Percentiles rank a stretch among this genome's conserved stretches.
Evolutionary conservation across 2,797 vertebrate species (phyloP).

Genomic region (Amniataba percoides): DNA sequence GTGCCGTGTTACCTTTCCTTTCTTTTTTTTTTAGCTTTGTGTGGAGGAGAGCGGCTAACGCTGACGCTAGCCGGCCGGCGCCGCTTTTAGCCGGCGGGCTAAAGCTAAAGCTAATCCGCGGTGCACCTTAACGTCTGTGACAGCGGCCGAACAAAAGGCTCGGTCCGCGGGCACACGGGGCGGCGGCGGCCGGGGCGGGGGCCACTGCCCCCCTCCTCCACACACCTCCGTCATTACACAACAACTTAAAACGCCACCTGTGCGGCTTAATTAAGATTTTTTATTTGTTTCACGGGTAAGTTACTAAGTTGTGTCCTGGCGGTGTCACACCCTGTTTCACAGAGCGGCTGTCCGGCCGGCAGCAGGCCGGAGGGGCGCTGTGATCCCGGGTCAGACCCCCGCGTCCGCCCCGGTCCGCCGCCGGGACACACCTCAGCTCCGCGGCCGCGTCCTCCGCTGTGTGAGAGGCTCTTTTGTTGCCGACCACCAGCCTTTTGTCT

Average conservation of each 20-base stretch:
- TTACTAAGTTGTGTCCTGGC: constrained; percentile 48
- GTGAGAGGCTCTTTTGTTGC: background rate
- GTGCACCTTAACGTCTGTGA: constrained; percentile 74
- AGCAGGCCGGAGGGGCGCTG: constrained; percentile 21
- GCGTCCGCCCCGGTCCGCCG: background rate
- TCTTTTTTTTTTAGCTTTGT: constrained; percentile 59
- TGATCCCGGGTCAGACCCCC: constrained; percentile 2
- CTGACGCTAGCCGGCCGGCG: constrained; percentile 40
- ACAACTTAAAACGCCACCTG: background rate
- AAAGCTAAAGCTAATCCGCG: constrained; percentile 33
- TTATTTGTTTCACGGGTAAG: constrained; percentile 7
- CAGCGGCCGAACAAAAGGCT: constrained; percentile 79
- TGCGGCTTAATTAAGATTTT: background rate
- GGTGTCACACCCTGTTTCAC: constrained; percentile 81
- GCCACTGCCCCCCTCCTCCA: background rate
- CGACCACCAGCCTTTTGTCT: constrained; percentile 44
- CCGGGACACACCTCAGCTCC: constrained; percentile 3
- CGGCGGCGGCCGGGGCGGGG: constrained; percentile 6
- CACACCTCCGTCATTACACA: background rate
- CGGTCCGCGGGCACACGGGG: constrained; percentile 34
- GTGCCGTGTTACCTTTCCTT: constrained; percentile 70
- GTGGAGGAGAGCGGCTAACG: constrained; percentile 53
- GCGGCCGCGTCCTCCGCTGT: background rate
- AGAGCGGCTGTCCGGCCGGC: constrained; percentile 40
- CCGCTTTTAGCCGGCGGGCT: constrained; percentile 46